Evolutionary conservation across 2,888 invertebrate genomes (phyloP).

Genomic region (Caenorhabditis sulstoni): DNA sequence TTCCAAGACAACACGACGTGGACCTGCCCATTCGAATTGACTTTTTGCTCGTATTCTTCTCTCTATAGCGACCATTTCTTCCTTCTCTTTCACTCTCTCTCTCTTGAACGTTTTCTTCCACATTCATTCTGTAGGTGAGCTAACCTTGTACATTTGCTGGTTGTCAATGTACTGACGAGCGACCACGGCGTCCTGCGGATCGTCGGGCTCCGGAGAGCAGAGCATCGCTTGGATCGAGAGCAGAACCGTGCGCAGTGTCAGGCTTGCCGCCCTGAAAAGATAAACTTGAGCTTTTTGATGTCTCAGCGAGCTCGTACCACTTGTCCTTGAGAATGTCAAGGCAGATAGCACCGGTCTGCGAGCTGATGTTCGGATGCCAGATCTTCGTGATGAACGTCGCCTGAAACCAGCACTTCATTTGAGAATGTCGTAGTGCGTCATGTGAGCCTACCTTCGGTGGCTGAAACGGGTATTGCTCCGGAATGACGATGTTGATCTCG

Average conservation of each 20-base stretch:
- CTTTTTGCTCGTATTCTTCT: too few species aligned
- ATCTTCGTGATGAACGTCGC: constrained; percentile 96
- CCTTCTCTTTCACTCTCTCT: constrained; percentile 1
- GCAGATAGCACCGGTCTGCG: constrained; percentile 96
- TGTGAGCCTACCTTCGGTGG: constrained; percentile 90
- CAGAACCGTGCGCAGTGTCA: constrained; percentile 95
- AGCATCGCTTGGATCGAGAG: constrained; percentile 95
- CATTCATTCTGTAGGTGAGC: constrained; percentile 34
- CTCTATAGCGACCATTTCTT: too few species aligned
- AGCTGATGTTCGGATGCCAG: constrained; percentile 99
- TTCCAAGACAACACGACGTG: too few species aligned
- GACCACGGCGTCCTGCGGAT: constrained; percentile 89
- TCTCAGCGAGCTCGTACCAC: constrained; percentile 80
- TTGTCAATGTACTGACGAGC: constrained; percentile 96
- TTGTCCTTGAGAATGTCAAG: constrained; percentile 93
- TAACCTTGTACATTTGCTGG: constrained; percentile 87
- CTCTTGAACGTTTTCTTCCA: background rate
- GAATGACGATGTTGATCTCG: constrained; percentile 94
- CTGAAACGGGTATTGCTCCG: constrained; percentile 98
- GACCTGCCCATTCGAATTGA: too few species aligned
- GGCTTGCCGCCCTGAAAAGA: constrained; percentile 91
- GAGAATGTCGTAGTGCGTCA: constrained; percentile 53
- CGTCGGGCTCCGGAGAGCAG: constrained; percentile 83
- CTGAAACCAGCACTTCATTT: too few species aligned
- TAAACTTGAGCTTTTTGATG: background rate